Evolutionary conservation across 2,888 invertebrate species (phyloP).

Genomic region (Craniophora ligustri): DNA sequence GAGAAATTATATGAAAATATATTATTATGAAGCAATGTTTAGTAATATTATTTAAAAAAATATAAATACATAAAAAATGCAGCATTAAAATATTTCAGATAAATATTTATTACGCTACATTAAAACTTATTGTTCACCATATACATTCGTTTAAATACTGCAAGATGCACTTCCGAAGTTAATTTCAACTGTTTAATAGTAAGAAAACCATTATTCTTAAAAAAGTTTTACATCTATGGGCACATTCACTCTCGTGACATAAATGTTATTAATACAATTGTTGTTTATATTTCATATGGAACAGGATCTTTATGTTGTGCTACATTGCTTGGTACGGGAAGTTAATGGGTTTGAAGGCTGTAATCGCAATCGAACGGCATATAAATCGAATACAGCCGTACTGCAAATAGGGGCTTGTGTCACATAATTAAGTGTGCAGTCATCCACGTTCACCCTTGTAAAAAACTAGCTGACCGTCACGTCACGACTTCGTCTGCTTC

Average conservation of each 20-base stretch:
- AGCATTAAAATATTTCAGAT: constrained; percentile 15
- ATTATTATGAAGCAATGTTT: too few relatives aligned
- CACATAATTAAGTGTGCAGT: not conserved
- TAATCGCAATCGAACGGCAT: constrained; percentile 64
- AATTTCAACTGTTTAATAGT: not conserved
- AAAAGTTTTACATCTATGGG: constrained; percentile 50
- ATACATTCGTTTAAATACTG: constrained; percentile 8
- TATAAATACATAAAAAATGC: constrained; percentile 18
- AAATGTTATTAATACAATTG: constrained; percentile 64
- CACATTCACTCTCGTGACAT: constrained; percentile 47
- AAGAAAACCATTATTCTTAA: constrained; percentile 51
- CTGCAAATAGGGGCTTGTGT: constrained; percentile 45
- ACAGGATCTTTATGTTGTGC: constrained; percentile 68
- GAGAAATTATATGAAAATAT: too few relatives aligned
- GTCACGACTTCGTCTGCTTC: too few relatives aligned
- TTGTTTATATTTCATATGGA: constrained; percentile 55
- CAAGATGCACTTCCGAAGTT: constrained; percentile 7
- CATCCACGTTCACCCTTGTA: not conserved
- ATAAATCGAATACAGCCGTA: constrained; percentile 57
- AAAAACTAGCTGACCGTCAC: not conserved
- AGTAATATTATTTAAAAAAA: constrained; percentile 20
- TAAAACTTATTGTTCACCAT: constrained; percentile 23
- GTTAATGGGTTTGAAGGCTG: constrained; percentile 64
- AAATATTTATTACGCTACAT: constrained; percentile 25
- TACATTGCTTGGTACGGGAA: constrained; percentile 55